Conservation (phyloP, 2,797 vertebrate genomes). For the Diglossa cyanea region DNA sequence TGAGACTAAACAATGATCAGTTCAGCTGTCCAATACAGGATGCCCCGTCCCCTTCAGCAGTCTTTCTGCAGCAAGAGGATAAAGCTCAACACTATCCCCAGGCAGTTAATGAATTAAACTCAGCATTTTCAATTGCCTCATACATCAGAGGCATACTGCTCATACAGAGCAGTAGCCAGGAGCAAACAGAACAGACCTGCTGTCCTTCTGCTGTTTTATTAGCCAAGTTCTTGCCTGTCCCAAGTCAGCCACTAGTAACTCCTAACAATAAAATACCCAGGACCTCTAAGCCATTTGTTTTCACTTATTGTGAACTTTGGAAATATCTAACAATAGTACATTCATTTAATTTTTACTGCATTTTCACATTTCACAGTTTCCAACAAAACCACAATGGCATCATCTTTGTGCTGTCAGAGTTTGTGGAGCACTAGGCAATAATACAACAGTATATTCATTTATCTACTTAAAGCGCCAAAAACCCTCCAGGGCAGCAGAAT, state of each 20-base stretch:
- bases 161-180: background rate
- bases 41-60: background rate
- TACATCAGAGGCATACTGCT: background rate
- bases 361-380: conserved; percentile 12
- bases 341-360: conserved; percentile 19
- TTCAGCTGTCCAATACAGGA: background rate
- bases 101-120: background rate
- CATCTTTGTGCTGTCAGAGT: background rate
- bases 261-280: background rate
- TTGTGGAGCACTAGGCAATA: background rate
- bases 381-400: conserved; percentile 4
- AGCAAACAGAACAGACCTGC: background rate
- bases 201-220: background rate
- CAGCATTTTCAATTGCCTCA: background rate
- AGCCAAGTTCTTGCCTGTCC: background rate
- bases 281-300: background rate
- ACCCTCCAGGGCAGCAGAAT: background rate
- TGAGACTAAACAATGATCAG: conserved; percentile 5
- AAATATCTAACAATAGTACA: conserved; percentile 33
- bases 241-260: conserved; percentile 2
- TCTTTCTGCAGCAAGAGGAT: background rate
- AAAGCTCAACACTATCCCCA: background rate
- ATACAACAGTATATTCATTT: conserved; percentile 10
- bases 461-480: conserved; percentile 10
- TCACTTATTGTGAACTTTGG: conserved; percentile 15